A percentile compares a stretch with the other conserved stretches of the same genome.
Conservation (phyloP, 2,113 vertebrate species). For the Crocuta crocuta region DNA sequence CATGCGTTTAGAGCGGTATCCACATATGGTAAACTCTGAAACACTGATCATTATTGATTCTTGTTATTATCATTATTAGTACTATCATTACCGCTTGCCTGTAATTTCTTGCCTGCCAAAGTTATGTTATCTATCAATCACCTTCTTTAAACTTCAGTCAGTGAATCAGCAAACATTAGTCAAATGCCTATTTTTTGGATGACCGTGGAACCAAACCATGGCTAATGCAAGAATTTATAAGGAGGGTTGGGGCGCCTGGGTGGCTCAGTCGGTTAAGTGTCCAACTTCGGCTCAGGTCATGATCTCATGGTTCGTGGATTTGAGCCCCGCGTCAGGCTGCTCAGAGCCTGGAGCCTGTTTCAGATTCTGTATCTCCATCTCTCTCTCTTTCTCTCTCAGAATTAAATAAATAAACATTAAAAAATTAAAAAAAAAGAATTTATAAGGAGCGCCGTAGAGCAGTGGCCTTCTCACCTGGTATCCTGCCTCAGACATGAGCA, state of each 20-base stretch:
- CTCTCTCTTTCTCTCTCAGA: no score
- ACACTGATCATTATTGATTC: background rate
- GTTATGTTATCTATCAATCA: background rate
- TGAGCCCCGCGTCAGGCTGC: no score
- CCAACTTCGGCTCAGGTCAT: no score
- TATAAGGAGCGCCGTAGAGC: background rate
- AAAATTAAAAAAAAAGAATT: background rate
- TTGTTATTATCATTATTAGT: background rate
- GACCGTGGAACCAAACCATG: background rate
- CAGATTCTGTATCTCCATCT: no score
- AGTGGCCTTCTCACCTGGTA: background rate
- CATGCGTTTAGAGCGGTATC: background rate
- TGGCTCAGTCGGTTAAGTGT: no score
- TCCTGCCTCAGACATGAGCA: background rate
- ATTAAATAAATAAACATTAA: no score
- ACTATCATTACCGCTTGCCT: background rate
- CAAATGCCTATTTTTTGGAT: background rate
- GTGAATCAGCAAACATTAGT: background rate
- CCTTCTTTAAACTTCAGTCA: background rate
- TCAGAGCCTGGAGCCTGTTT: no score
- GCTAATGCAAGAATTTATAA: background rate
- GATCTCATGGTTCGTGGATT: no score
- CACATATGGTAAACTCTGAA: background rate
- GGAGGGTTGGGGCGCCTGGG: background rate
- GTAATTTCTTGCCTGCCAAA: slow-evolving; percentile 21